Percentiles rank a stretch among this genome's conserved stretches.
Evolutionary conservation across 2,888 invertebrate species (phyloP).

Genomic region (Anthophora plumipes): DNA sequence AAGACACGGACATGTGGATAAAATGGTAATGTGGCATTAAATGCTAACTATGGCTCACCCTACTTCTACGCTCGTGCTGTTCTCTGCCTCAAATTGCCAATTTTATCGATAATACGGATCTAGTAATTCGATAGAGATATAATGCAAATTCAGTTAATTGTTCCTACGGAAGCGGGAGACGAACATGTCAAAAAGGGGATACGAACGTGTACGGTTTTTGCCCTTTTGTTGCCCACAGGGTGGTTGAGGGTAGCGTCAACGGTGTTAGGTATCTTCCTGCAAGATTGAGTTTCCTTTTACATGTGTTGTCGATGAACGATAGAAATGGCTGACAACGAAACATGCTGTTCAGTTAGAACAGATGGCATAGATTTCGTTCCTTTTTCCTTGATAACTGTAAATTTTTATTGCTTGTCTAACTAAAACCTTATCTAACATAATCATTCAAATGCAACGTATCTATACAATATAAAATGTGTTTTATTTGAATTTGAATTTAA

Average conservation of each 20-base stretch:
- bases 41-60: constrained; percentile 72
- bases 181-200: constrained; percentile 56
- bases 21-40: constrained; percentile 60
- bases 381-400: constrained; percentile 23
- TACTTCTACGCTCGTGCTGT: constrained; percentile 21
- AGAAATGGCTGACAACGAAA: constrained; percentile 71
- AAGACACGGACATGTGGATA: neutral
- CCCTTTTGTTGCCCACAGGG: constrained; percentile 71
- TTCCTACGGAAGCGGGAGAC: constrained; percentile 75
- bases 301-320: constrained; percentile 76
- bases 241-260: constrained; percentile 53
- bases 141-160: constrained; percentile 85
- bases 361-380: constrained; percentile 72
- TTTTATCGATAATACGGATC: constrained; percentile 84
- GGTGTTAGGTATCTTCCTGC: constrained; percentile 76
- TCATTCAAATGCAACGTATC: neutral
- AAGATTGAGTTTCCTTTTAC: constrained; percentile 81
- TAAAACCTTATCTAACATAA: neutral
- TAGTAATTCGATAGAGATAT: constrained; percentile 84
- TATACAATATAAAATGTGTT: neutral
- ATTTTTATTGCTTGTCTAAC: neutral
- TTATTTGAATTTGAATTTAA: too few relatives aligned
- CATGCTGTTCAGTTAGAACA: constrained; percentile 61
- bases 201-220: constrained; percentile 58
- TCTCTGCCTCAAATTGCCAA: constrained; percentile 79